Percentiles rank a stretch among this genome's conserved stretches.
Conservation (phyloP, 1,140 invertebrate genomes). For the Yoshiicerus persimilis region DNA sequence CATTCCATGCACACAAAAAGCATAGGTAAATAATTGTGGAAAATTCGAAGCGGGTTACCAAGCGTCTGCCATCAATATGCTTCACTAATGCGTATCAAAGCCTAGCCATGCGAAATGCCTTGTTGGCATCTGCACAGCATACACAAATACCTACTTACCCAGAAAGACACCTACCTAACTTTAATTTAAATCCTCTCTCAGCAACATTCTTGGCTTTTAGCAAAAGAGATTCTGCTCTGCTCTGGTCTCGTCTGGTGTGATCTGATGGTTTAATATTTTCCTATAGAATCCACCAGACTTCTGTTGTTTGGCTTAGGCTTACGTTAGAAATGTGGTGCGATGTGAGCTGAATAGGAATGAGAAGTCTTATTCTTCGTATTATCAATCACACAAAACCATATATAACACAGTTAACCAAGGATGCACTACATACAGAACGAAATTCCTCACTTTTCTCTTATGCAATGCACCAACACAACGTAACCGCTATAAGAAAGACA, state of each 20-base stretch:
- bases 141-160: not conserved
- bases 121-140: not conserved
- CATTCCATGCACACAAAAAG: not conserved
- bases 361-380: not conserved
- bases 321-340: not conserved
- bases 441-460: not conserved
- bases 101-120: not conserved
- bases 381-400: not conserved
- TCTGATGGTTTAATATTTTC: not conserved
- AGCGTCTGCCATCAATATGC: not conserved
- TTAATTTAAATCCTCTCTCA: not conserved
- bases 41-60: not conserved
- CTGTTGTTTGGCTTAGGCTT: not conserved
- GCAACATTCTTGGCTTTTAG: not conserved
- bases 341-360: not conserved
- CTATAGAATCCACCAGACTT: not conserved
- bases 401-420: not conserved
- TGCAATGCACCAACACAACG: not conserved
- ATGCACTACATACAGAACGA: not conserved
- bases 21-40: not conserved
- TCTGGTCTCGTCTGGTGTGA: not conserved
- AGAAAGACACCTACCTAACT: not conserved
- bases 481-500: not conserved
- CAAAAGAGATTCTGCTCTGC: not conserved
- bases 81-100: constrained; percentile 12